Conservation (phyloP, 2,888 invertebrate species). For the Cantharis lateralis region DNA sequence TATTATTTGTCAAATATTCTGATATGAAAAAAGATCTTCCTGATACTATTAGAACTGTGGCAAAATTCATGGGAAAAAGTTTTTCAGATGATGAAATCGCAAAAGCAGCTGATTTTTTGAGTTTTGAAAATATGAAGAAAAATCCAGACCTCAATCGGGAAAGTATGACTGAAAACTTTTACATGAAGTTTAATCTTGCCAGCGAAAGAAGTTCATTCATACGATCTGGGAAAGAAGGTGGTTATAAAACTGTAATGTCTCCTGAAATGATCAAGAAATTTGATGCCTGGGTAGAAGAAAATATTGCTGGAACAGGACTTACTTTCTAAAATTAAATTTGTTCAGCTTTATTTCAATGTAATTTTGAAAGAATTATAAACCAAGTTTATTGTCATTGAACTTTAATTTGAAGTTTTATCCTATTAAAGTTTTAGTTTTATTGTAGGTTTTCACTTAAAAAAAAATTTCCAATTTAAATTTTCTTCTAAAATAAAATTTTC, state of each 20-base stretch:
- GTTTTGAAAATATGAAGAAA: slow-evolving; percentile 59
- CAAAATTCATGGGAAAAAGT: slow-evolving; percentile 51
- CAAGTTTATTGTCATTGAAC: too few species aligned
- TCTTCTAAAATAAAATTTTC: too few species aligned
- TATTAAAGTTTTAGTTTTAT: too few species aligned
- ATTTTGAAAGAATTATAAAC: too few species aligned
- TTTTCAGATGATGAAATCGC: slow-evolving; percentile 40
- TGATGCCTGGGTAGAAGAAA: slow-evolving; percentile 70
- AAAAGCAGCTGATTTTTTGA: slow-evolving; percentile 54
- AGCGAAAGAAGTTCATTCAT: slow-evolving; percentile 54
- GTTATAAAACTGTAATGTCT: slow-evolving; percentile 63
- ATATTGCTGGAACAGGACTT: slow-evolving; percentile 63
- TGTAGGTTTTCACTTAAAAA: too few species aligned
- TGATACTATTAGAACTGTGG: slow-evolving; percentile 51
- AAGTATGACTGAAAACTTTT: slow-evolving; percentile 35
- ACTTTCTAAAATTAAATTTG: background rate
- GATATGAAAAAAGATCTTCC: slow-evolving; percentile 74
- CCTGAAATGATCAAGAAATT: slow-evolving; percentile 72
- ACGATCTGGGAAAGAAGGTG: slow-evolving; percentile 56
- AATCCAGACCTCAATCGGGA: slow-evolving; percentile 46
- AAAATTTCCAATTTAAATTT: too few species aligned
- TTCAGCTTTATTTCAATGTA: too few species aligned
- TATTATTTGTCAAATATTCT: slow-evolving; percentile 81
- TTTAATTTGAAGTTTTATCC: too few species aligned
- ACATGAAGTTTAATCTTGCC: slow-evolving; percentile 46